Conservation (phyloP, 2,797 vertebrate species). For the Gadopsis marmoratus region DNA sequence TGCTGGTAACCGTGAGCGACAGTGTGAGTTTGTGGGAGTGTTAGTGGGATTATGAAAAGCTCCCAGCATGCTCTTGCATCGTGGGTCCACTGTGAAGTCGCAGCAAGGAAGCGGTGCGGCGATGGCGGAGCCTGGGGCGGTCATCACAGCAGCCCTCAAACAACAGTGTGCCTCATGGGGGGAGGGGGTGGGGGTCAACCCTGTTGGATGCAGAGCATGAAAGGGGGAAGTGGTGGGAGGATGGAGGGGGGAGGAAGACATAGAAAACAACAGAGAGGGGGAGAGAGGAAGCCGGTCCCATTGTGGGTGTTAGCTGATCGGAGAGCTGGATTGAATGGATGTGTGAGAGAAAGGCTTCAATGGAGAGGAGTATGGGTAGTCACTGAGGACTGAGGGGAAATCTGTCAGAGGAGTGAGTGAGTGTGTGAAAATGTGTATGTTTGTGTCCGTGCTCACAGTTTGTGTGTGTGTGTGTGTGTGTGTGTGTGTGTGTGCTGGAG, state of each 20-base stretch:
- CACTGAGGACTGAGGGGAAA: conserved; percentile 36
- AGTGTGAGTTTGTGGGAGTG: conserved; percentile 45
- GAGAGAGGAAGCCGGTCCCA: conserved; percentile 6
- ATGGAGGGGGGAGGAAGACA: conserved; percentile 12
- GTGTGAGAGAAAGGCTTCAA: conserved; percentile 40
- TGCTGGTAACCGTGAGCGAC: conserved; percentile 66
- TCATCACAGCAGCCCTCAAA: conserved; percentile 57
- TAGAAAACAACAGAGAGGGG: conserved; percentile 10
- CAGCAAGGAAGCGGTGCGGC: conserved; percentile 8
- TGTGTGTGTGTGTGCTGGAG: conserved; percentile 52
- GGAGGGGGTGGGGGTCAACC: conserved; percentile 28
- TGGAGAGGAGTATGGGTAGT: conserved; percentile 42
- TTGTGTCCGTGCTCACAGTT: neutral
- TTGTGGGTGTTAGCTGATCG: conserved; percentile 28
- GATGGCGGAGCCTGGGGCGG: conserved; percentile 46
- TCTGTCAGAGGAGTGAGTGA: conserved; percentile 51
- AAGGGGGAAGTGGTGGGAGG: neutral
- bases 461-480: conserved; percentile 31
- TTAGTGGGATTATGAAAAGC: conserved; percentile 66
- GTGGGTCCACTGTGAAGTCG: conserved; percentile 48
- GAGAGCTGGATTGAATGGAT: conserved; percentile 33
- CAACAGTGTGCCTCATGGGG: conserved; percentile 16
- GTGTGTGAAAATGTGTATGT: conserved; percentile 37
- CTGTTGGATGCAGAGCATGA: conserved; percentile 33
- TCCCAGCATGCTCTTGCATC: conserved; percentile 55